Evolutionary conservation across 2,888 invertebrate species (phyloP).

Genomic region (Glaucopsyche alexis): DNA sequence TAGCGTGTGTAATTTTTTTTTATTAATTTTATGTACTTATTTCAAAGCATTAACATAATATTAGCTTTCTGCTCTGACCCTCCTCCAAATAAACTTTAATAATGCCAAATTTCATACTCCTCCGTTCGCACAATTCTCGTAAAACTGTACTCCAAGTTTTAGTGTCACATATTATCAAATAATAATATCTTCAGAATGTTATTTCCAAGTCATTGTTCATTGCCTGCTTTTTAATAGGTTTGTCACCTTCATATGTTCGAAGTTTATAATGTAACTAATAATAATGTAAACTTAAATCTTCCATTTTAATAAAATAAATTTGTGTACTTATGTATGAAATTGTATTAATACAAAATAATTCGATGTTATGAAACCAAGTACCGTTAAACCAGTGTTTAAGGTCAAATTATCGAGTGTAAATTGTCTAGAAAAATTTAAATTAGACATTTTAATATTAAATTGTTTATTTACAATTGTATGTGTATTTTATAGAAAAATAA

Average conservation of each 20-base stretch:
- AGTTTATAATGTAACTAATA: too few species aligned
- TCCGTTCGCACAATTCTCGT: background rate
- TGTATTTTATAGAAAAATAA: slow-evolving; percentile 79
- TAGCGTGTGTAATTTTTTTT: too few species aligned
- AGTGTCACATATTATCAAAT: too few species aligned
- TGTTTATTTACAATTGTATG: slow-evolving; percentile 80
- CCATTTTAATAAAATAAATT: slow-evolving; percentile 20
- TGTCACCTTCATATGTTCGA: slow-evolving; percentile 7
- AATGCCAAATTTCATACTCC: too few species aligned
- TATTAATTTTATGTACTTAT: too few species aligned
- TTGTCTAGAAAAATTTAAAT: slow-evolving; percentile 56
- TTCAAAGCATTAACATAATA: too few species aligned
- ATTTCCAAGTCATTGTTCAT: background rate
- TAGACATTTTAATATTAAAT: slow-evolving; percentile 76
- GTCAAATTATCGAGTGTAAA: slow-evolving; percentile 38
- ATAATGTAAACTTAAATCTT: background rate
- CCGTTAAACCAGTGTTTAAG: slow-evolving; percentile 11
- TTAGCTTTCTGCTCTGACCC: too few species aligned
- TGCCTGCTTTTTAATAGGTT: background rate
- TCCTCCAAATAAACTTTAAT: too few species aligned
- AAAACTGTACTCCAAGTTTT: background rate
- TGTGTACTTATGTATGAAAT: slow-evolving; percentile 20
- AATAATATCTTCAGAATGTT: background rate
- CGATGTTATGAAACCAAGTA: slow-evolving; percentile 17
- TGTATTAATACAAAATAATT: slow-evolving; percentile 13